phyloP scores from a whole-genome alignment of 2,888 invertebrate species.

The Polyommatus icarus region DNA sequence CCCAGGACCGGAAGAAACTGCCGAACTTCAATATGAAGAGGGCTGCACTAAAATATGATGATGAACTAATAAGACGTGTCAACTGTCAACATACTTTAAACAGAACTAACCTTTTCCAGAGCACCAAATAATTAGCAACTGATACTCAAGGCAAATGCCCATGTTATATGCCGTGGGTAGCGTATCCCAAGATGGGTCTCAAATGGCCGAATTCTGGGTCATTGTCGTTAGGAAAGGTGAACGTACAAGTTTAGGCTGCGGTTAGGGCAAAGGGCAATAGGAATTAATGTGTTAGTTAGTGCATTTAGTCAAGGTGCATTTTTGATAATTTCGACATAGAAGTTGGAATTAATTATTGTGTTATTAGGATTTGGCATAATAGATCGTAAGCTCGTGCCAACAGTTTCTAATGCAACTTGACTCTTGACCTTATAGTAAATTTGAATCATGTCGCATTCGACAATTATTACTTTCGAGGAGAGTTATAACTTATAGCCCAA shows the following conservation, averaged over 20 bases:
- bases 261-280: not conserved
- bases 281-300: not conserved
- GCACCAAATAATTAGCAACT: not conserved
- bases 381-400: too few relatives aligned
- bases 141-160: slow-evolving; percentile 1
- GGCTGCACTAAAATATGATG: too few relatives aligned
- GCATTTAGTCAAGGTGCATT: not conserved
- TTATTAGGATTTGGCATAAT: too few relatives aligned
- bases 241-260: slow-evolving; percentile 9
- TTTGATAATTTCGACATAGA: not conserved
- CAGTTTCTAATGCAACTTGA: too few relatives aligned
- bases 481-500: too few relatives aligned
- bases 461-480: too few relatives aligned
- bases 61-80: too few relatives aligned
- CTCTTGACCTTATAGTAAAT: too few relatives aligned
- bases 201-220: slow-evolving; percentile 26
- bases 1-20: too few relatives aligned
- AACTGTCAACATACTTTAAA: not conserved
- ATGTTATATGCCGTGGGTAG: slow-evolving; percentile 5
- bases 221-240: slow-evolving; percentile 21
- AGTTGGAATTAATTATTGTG: not conserved
- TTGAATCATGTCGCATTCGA: too few relatives aligned
- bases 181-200: slow-evolving; percentile 7
- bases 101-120: slow-evolving; percentile 1
- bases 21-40: too few relatives aligned